Evolutionary conservation across 2,888 invertebrate genomes (phyloP).

Genomic region (Unio delphinus): DNA sequence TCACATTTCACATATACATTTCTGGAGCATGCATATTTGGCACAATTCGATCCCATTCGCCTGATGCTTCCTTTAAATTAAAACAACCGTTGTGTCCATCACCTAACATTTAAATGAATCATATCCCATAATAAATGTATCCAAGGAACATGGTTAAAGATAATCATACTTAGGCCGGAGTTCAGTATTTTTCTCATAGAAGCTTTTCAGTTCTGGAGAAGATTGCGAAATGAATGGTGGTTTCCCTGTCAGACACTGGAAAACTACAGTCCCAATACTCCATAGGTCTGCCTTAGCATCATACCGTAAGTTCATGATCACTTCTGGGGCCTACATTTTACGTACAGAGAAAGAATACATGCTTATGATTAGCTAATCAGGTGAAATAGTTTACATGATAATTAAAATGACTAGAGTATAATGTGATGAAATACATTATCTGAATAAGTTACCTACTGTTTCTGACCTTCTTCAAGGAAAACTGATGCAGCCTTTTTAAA

Average conservation of each 20-base stretch:
- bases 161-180: slow-evolving; percentile 71
- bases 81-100: background rate
- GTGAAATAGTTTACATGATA: background rate
- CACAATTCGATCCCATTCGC: no score
- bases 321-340: slow-evolving; percentile 88
- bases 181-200: slow-evolving; percentile 90
- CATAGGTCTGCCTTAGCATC: slow-evolving; percentile 99
- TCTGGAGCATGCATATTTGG: no score
- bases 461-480: no score
- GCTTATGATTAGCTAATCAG: background rate
- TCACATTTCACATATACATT: no score
- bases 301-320: slow-evolving; percentile 98
- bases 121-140: background rate
- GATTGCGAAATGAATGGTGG: slow-evolving; percentile 99
- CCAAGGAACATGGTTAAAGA: background rate
- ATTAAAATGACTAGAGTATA: no score
- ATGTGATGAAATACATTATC: no score
- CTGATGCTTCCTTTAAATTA: no score
- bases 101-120: background rate
- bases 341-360: slow-evolving; percentile 76
- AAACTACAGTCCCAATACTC: slow-evolving; percentile 99
- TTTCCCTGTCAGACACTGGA: slow-evolving; percentile 97
- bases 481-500: no score
- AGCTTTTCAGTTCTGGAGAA: slow-evolving; percentile 95
- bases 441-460: no score